Evolutionary conservation across 2,113 vertebrate genomes (phyloP).

Genomic region (Alethe diademata): DNA sequence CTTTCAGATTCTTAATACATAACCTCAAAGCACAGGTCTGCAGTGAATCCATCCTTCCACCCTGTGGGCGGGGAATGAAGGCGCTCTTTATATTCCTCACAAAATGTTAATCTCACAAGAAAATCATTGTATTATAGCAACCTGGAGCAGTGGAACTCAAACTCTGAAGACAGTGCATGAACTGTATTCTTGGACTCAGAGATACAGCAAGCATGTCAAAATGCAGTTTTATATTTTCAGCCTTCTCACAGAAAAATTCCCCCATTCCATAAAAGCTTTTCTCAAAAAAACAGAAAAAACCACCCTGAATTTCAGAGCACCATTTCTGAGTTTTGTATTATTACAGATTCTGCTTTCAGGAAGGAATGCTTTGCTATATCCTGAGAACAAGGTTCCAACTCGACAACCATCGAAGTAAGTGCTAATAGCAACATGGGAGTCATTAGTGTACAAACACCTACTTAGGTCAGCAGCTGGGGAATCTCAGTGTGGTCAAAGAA

Average conservation of each 20-base stretch:
- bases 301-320: background rate
- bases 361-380: background rate
- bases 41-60: slow-evolving; percentile 44
- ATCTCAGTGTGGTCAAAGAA: background rate
- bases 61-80: slow-evolving; percentile 21
- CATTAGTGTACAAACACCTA: background rate
- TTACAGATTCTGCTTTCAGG: background rate
- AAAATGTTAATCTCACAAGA: slow-evolving; percentile 46
- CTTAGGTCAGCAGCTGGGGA: background rate
- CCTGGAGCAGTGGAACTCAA: slow-evolving; percentile 38
- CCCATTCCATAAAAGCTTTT: background rate
- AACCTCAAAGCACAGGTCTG: slow-evolving; percentile 58
- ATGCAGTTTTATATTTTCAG: background rate
- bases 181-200: slow-evolving; percentile 28
- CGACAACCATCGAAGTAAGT: background rate
- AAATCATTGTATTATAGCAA: slow-evolving; percentile 47
- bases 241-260: background rate
- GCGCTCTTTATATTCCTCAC: slow-evolving; percentile 27
- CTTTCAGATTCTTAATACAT: slow-evolving; percentile 43
- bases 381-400: background rate
- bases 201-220: background rate
- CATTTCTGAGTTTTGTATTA: background rate
- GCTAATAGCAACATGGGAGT: background rate
- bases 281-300: background rate
- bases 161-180: background rate